These are phyloP conservation scores for Paramormyrops kingsleyae DNA, from an alignment of 2,113 vertebrate species.

Conservation along the genomic window DNA sequence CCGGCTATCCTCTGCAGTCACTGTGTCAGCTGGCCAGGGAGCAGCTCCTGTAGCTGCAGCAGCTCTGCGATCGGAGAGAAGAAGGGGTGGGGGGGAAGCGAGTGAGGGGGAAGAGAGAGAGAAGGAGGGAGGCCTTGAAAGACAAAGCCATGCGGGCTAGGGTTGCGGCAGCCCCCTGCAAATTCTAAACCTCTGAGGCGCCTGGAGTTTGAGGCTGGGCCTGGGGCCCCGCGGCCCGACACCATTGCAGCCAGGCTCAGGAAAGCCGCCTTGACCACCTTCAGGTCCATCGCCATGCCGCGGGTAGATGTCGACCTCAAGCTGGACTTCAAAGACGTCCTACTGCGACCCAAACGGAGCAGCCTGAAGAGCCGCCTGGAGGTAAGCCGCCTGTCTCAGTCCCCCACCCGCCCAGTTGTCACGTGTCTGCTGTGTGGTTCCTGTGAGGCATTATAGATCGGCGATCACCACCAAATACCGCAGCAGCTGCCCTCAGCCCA, in stretches of 20 bases:
- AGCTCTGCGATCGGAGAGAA: not conserved
- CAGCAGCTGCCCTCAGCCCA: not conserved
- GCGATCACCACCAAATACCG: not conserved
- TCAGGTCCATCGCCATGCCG: conserved; percentile 67
- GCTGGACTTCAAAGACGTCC: conserved; percentile 96
- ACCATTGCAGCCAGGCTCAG: conserved; percentile 32
- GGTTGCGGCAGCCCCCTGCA: conserved; percentile 29
- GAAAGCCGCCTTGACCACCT: conserved; percentile 19
- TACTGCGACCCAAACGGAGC: conserved; percentile 92
- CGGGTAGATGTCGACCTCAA: conserved; percentile 91
- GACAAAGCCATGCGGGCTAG: conserved; percentile 72
- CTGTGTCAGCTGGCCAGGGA: not conserved
- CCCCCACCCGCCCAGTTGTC: not conserved
- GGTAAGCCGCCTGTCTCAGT: conserved; percentile 56
- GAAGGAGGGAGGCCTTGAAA: conserved; percentile 46
- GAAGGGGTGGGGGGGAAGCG: not conserved
- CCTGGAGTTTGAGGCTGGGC: conserved; percentile 57
- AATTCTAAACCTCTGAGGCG: conserved; percentile 70
- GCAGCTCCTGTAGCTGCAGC: not conserved
- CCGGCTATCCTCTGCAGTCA: not conserved
- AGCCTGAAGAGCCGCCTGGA: conserved; percentile 92
- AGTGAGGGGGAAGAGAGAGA: conserved; percentile 11
- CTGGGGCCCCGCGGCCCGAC: conserved; percentile 40
- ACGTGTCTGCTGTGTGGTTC: not conserved
- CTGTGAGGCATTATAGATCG: not conserved